Evolutionary conservation across 2,113 vertebrate species (phyloP).

Genomic region (Microcebus griseorufus): DNA sequence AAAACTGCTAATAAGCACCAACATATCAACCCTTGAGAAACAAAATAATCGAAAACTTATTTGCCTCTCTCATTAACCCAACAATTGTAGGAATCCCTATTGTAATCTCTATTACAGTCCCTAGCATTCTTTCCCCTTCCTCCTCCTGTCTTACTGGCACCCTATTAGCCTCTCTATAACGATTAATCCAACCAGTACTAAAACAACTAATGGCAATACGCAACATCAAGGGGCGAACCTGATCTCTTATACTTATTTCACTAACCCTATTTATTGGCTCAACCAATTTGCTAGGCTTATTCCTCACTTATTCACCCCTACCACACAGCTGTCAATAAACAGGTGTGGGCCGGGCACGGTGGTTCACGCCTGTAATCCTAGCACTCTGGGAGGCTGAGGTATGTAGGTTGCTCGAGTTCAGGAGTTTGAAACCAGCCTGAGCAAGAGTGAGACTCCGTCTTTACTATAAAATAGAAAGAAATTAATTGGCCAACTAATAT

Average conservation of each 20-base stretch:
- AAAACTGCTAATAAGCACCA: neutral
- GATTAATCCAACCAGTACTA: neutral
- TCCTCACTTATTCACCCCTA: neutral
- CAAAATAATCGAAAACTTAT: neutral
- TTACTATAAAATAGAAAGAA: too few relatives aligned
- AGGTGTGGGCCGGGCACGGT: too few relatives aligned
- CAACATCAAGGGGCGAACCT: neutral
- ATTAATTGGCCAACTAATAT: too few relatives aligned
- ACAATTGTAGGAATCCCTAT: neutral
- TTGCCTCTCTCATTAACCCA: neutral
- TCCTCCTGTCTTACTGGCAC: neutral
- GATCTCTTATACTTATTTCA: neutral
- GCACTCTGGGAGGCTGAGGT: too few relatives aligned
- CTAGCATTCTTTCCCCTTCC: neutral
- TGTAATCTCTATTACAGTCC: too few relatives aligned
- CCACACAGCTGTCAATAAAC: neutral
- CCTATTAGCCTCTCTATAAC: neutral
- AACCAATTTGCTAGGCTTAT: neutral
- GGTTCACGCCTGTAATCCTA: too few relatives aligned
- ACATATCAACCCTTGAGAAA: neutral
- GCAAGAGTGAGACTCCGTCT: too few relatives aligned
- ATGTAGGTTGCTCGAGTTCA: too few relatives aligned
- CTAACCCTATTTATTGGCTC: neutral
- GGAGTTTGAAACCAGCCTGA: too few relatives aligned
- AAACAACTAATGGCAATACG: neutral